These are phyloP conservation scores for Dasypolia templi DNA, from an alignment of 2,888 invertebrate species.

Conservation along the genomic window DNA sequence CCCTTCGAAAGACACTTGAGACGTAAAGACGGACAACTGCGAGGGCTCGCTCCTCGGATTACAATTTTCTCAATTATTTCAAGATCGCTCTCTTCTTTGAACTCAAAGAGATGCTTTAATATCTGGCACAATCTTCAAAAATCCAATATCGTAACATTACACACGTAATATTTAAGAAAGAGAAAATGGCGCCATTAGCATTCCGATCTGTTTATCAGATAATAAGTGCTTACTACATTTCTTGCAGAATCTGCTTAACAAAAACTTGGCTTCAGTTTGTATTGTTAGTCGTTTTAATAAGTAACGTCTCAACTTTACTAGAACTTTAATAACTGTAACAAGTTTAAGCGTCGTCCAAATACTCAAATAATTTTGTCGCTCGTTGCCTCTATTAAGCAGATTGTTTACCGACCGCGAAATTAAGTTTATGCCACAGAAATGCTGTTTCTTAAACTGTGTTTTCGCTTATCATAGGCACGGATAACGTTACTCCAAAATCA, in stretches of 20 bases:
- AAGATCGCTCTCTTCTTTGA: neutral
- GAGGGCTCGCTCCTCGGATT: neutral
- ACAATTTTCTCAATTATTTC: slow-evolving; percentile 13
- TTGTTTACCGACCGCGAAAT: slow-evolving; percentile 17
- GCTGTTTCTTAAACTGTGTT: neutral
- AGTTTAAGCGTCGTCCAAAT: neutral
- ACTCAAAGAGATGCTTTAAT: slow-evolving; percentile 13
- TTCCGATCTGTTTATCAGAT: slow-evolving; percentile 5
- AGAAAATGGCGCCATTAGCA: slow-evolving; percentile 4
- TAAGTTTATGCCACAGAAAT: neutral
- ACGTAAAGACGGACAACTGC: neutral
- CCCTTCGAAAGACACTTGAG: neutral
- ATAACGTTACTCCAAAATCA: neutral
- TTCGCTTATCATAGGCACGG: neutral
- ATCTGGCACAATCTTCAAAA: neutral
- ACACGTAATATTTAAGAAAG: neutral
- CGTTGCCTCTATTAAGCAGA: neutral
- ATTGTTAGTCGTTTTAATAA: neutral
- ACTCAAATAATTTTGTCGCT: neutral
- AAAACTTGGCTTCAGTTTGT: neutral
- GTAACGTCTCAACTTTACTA: neutral
- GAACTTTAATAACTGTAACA: neutral
- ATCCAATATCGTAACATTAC: neutral
- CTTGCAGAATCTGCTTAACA: neutral
- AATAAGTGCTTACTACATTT: neutral